A percentile compares a stretch with the other conserved stretches of the same genome.
phyloP scores from a whole-genome alignment of 2,888 invertebrate genomes.

The Zhuqinia jingwanae region DNA sequence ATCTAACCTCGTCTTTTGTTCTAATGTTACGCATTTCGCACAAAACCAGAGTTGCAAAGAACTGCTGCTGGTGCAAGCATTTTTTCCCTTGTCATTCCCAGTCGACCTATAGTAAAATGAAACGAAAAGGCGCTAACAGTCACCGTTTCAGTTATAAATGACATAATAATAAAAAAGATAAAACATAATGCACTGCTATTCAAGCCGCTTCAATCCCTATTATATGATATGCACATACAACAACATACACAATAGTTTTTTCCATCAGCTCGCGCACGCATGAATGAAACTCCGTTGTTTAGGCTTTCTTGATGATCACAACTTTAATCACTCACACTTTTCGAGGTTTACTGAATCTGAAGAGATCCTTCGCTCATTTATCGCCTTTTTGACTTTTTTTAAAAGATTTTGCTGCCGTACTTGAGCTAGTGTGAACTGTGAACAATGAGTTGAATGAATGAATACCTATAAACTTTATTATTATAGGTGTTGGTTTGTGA shows the following conservation, averaged over 20 bases:
- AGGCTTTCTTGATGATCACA: slow-evolving; percentile 29
- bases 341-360: slow-evolving; percentile 32
- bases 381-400: slow-evolving; percentile 18
- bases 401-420: not conserved
- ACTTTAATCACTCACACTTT: not conserved
- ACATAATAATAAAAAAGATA: not conserved
- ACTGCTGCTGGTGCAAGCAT: not conserved
- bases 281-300: slow-evolving; percentile 32
- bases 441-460: not conserved
- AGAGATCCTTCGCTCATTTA: slow-evolving; percentile 37
- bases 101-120: not conserved
- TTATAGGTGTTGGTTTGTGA: no score
- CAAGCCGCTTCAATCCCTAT: not conserved
- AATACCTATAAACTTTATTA: no score
- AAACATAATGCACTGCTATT: not conserved
- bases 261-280: slow-evolving; percentile 26
- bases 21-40: no score
- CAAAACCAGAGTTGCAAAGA: not conserved
- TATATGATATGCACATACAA: no score
- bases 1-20: not conserved
- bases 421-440: not conserved
- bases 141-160: not conserved
- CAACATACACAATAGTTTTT: not conserved
- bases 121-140: not conserved
- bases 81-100: not conserved